Conservation (phyloP, 2,888 invertebrate species). For the Tenthredo distinguenda region DNA sequence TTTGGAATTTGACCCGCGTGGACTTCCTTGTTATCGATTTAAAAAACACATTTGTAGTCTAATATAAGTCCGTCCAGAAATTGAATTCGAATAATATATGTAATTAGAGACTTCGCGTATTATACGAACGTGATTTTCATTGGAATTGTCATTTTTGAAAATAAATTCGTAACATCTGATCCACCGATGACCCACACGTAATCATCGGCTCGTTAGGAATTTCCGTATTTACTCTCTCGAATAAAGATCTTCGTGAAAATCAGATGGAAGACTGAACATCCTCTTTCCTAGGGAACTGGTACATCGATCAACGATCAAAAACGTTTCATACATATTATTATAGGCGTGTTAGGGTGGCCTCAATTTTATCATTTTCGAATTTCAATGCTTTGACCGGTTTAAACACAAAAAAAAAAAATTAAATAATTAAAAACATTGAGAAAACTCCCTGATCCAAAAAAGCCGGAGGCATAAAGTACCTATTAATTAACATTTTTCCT, state of each 20-base stretch:
- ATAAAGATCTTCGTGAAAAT: background rate
- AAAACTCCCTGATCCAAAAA: background rate
- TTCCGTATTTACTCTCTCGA: background rate
- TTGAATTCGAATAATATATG: background rate
- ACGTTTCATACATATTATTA: no score
- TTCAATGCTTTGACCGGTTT: no score
- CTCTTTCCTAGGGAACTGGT: background rate
- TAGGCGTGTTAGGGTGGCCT: no score
- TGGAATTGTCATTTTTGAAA: background rate
- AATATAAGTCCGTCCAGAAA: background rate
- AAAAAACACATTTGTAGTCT: background rate
- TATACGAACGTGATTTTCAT: background rate
- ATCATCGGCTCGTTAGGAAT: background rate
- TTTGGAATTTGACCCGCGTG: background rate
- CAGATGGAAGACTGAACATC: background rate
- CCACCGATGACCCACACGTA: no score
- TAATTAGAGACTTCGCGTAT: background rate
- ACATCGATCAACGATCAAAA: background rate
- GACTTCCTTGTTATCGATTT: conserved; percentile 18
- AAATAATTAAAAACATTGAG: background rate
- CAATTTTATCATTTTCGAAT: background rate
- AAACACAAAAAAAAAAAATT: background rate
- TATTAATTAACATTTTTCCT: background rate
- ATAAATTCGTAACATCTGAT: background rate
- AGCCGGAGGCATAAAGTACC: background rate